Conservation (phyloP, 64 coral and sea anemone genomes). For the Anthopleura sola region DNA sequence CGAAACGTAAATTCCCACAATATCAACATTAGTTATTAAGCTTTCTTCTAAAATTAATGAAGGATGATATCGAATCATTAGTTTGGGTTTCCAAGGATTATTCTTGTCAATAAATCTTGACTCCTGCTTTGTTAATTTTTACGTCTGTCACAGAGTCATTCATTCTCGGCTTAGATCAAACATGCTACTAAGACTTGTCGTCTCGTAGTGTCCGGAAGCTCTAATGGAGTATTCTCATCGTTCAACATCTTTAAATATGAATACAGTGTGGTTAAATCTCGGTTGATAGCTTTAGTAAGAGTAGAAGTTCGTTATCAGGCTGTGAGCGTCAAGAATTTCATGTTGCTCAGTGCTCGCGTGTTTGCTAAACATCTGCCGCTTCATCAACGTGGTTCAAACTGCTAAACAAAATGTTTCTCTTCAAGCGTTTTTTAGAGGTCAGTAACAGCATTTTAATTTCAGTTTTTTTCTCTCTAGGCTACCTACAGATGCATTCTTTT, state of each 20-base stretch:
- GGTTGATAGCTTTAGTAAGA: neutral
- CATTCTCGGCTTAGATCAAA: neutral
- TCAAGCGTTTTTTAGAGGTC: slow-evolving; percentile 8
- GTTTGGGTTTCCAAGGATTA: neutral
- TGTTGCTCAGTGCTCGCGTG: neutral
- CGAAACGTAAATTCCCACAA: neutral
- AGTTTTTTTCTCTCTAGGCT: neutral
- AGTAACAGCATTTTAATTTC: neutral
- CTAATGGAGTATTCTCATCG: neutral
- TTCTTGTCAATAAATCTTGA: neutral
- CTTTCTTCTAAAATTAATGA: neutral
- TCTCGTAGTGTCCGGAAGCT: neutral
- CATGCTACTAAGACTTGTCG: neutral
- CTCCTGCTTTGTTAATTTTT: neutral
- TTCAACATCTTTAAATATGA: neutral
- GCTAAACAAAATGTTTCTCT: neutral
- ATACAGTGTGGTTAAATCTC: slow-evolving; percentile 3
- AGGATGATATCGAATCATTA: neutral
- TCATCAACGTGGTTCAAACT: neutral
- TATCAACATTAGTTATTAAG: neutral
- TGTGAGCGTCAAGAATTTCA: neutral
- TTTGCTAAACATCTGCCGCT: neutral
- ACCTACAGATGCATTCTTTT: neutral
- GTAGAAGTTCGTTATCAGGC: neutral
- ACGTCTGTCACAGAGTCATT: neutral